These are phyloP conservation scores for Fistularia commersonii DNA, from an alignment of 2,797 vertebrate genomes.

Conservation along the genomic window DNA sequence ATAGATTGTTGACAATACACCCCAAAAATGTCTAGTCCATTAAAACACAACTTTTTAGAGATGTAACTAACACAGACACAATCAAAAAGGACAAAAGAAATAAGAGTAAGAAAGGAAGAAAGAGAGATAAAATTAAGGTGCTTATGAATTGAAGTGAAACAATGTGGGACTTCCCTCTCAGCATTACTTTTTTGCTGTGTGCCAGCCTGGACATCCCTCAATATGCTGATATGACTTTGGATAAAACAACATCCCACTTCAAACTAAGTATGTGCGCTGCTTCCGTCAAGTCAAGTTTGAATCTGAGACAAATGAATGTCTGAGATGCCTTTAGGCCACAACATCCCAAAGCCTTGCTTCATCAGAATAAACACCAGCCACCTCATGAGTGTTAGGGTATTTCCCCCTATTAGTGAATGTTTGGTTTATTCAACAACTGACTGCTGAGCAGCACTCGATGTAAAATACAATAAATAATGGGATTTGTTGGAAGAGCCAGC, in stretches of 20 bases:
- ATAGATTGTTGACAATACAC: not conserved
- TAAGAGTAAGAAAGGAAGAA: conserved; percentile 1
- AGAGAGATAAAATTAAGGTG: too few relatives aligned
- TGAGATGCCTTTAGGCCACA: conserved; percentile 62
- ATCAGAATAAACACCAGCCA: conserved; percentile 64
- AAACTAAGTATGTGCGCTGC: conserved; percentile 61
- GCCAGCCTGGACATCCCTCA: conserved; percentile 50
- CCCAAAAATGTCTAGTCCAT: too few relatives aligned
- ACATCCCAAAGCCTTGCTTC: conserved; percentile 55
- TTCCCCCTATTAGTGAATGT: conserved; percentile 60
- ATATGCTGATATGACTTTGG: conserved; percentile 63
- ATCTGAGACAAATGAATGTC: conserved; percentile 60
- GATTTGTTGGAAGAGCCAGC: conserved; percentile 13
- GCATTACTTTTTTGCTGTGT: conserved; percentile 40
- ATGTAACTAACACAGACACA: conserved; percentile 22
- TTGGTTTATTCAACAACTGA: conserved; percentile 50
- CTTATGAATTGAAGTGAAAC: too few relatives aligned
- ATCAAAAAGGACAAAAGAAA: conserved; percentile 29
- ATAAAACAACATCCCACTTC: conserved; percentile 56
- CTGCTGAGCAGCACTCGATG: conserved; percentile 22
- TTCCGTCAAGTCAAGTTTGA: conserved; percentile 62
- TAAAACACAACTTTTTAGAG: too few relatives aligned
- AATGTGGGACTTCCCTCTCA: conserved; percentile 57
- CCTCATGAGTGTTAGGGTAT: conserved; percentile 50
- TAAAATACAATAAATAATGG: conserved; percentile 19